Evolutionary conservation across 1,140 invertebrate species (phyloP), one percentile per base, ranked within the genome.

Genomic region (Drosophila sulfurigaster): DNA sequence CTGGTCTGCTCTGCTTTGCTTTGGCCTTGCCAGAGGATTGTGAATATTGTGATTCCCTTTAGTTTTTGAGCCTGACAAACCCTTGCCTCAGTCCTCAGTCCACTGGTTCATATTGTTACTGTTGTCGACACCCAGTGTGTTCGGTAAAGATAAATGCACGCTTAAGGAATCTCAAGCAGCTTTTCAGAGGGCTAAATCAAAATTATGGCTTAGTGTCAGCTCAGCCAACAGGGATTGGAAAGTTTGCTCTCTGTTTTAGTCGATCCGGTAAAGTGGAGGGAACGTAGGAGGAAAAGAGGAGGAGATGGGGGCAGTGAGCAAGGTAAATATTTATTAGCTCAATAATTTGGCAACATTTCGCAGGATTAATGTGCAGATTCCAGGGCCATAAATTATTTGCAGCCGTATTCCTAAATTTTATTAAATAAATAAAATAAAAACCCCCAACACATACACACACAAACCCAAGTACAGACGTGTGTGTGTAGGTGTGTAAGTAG

Each of bases 281-380:
- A 7, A 3, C 15, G 5, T 0, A 20, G 5, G 1, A 10, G 20
- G 28, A 11, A 13, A 49, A 11, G 3, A 46, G 7, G 20, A 3
- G 20, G 11, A 11, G 48, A 1, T 43, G n/a, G 15, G 28, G 41
- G 63, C 48, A 46, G 49, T 45, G 52, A 30, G 64, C 46, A 65
- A 78, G 78, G 75, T 70, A 80, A 75, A 81, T 81, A 81, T 81
- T 81, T 81, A 81, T 81, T 81, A 78, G 79, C 76, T 81, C 72
- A 81, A 81, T 81, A 81, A 81, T 81, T 81, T 81, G 79, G 76
- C 79, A 79, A 81, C 79, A 81, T 81, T 81, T 75, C 54, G 48
- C 71, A 79, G 79, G 72, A 81, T 81, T 79, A 79, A 81, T 79
- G 79, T 75, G 79, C 62, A 79, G 68, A 75, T 79, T 77, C 63